Base-by-base conservation (phyloP, 2,113 vertebrate species). In the Dasyurus viverrinus region DNA sequence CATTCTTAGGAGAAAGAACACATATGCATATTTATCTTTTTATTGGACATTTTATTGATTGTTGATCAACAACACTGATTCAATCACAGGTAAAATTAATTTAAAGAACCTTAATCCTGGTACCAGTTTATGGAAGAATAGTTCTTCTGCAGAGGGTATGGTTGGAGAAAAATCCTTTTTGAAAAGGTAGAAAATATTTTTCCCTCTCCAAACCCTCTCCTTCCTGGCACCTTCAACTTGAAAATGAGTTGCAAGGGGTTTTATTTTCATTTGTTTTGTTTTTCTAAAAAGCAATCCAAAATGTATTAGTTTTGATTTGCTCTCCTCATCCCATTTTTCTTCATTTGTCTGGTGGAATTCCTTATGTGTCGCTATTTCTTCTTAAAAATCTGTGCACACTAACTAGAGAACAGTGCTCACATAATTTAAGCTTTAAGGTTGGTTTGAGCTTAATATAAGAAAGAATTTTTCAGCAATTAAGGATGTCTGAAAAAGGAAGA, bases 361-460 rank as follows among this genome's bases (percentile, higher is more conserved):
- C 55, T 27, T 1, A 50, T n/a, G 16, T 93, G 1, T 26, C 90
- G 55, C 47, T 54, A 48, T 42, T 46, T 48, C 90, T 96, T 94
- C 92, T 91, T 96, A 14, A 16, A 84, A 47, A 89, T 25, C 26
- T 91, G 93, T 8, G 50, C 90, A 91, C 22, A 54, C 25, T 30
- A 6, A 91, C 93, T 89, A 42, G 6, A 90, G 76, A 93, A 89
- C 30, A 90, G 42, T 84, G 30, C 12, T 93, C 27, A 93, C 48
- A 53, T 16, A 93, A 95, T 30, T 12, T 92, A 68, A 92, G 90
- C 76, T 93, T 94, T 94, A 94, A 96, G 54, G n/a, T 23, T 84
- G 24, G 27, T 84, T 84, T 84, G n/a, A 84, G 68, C 19, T 42
- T 84, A 23, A 84, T n/a, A 42, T 23, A 23, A 8, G n/a, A 42